Evolutionary conservation across 2,797 vertebrate species (phyloP).

Genomic region (Gymnodraco acuticeps): DNA sequence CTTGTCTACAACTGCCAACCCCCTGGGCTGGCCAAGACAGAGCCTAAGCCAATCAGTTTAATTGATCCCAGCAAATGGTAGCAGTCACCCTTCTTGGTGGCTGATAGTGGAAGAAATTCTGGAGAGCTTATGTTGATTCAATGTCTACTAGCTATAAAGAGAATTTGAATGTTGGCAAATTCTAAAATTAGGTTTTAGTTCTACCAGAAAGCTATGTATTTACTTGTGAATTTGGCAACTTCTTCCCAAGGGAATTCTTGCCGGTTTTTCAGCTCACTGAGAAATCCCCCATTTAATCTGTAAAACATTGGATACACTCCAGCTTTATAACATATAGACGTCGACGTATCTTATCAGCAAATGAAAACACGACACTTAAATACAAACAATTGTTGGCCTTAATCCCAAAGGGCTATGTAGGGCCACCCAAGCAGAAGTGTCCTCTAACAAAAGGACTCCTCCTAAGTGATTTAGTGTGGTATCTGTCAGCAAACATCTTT

Average conservation of each 20-base stretch:
- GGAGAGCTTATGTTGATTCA: conserved; percentile 16
- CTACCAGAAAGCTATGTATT: conserved; percentile 43
- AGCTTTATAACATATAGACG: conserved; percentile 3
- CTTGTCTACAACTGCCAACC: conserved; percentile 80
- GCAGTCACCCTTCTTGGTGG: conserved; percentile 63
- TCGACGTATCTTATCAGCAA: conserved; percentile 14
- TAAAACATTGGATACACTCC: conserved; percentile 27
- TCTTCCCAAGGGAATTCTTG: background rate
- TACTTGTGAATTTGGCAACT: conserved; percentile 39
- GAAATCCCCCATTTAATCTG: conserved; percentile 28
- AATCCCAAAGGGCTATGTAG: conserved; percentile 38
- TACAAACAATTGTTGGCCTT: conserved; percentile 9
- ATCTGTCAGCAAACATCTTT: conserved; percentile 88
- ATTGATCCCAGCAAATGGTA: conserved; percentile 77
- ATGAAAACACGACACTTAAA: background rate
- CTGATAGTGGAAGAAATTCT: conserved; percentile 45
- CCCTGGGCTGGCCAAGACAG: conserved; percentile 73
- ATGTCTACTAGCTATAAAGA: conserved; percentile 7
- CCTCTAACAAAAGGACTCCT: conserved; percentile 51
- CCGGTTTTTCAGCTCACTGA: conserved; percentile 17
- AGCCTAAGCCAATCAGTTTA: conserved; percentile 80
- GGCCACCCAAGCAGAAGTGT: conserved; percentile 63
- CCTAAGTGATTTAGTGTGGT: conserved; percentile 85
- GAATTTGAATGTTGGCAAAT: conserved; percentile 20
- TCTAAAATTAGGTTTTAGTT: conserved; percentile 23